Conservation (phyloP, 2,797 vertebrate genomes). For the Prunella strophiata region DNA sequence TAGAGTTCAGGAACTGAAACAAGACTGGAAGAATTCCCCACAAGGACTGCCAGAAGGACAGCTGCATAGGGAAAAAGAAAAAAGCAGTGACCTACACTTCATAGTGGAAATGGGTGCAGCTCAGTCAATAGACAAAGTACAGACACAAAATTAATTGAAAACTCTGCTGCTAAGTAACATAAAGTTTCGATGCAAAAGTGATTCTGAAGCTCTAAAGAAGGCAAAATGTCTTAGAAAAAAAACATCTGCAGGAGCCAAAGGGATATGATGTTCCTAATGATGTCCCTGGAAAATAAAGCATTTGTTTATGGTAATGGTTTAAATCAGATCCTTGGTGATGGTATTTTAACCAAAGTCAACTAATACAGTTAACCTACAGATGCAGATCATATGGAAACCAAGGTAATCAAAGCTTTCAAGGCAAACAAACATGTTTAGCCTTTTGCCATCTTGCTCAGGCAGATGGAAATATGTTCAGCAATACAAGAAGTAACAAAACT, state of each 20-base stretch:
- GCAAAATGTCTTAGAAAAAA: not conserved
- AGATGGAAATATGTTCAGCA: not conserved
- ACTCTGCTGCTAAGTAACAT: not conserved
- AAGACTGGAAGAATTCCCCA: conserved; percentile 20
- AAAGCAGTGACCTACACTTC: not conserved
- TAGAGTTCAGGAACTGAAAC: not conserved
- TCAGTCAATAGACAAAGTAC: not conserved
- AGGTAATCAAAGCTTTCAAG: not conserved
- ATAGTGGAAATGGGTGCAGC: not conserved
- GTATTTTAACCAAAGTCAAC: not conserved
- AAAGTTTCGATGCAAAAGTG: not conserved
- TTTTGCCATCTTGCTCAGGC: not conserved
- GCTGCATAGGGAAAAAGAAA: not conserved
- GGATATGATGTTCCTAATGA: not conserved
- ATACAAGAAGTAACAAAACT: not conserved
- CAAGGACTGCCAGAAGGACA: conserved; percentile 39
- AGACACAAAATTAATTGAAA: not conserved
- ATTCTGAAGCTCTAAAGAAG: not conserved
- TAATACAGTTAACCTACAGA: not conserved
- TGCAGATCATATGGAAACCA: not conserved
- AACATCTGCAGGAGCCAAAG: not conserved
- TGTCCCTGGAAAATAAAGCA: rapidly evolving
- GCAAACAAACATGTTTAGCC: not conserved
- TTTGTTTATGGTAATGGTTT: not conserved
- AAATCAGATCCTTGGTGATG: not conserved